Conservation (phyloP, 1,140 invertebrate species). For the Apis florea region DNA sequence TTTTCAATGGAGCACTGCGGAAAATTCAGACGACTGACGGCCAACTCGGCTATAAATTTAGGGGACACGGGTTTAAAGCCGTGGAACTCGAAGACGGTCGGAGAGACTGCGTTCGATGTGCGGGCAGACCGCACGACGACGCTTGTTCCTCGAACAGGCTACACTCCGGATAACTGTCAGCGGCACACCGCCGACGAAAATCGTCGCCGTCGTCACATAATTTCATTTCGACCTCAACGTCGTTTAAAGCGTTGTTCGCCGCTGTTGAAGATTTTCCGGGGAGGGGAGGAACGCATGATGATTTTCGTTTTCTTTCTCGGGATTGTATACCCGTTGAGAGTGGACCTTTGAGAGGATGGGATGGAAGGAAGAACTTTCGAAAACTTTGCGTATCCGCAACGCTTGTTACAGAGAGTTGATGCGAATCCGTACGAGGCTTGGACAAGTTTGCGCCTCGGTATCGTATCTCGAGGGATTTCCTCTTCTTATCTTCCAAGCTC, state of each 20-base stretch:
- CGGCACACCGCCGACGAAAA: constrained; percentile 31
- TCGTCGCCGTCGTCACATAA: constrained; percentile 22
- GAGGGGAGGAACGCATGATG: neutral
- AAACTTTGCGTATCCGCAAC: neutral
- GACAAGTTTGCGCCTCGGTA: constrained; percentile 7
- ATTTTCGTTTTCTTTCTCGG: neutral
- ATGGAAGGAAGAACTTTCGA: neutral
- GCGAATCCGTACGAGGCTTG: constrained; percentile 1
- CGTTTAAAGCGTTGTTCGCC: neutral
- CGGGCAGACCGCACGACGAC: constrained; percentile 31
- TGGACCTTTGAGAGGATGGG: neutral
- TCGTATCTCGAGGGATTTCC: too few species aligned
- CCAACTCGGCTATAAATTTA: constrained; percentile 11
- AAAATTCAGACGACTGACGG: neutral
- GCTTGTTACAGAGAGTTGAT: neutral
- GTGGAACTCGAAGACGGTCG: neutral
- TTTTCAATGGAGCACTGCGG: neutral
- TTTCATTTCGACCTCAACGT: constrained; percentile 8
- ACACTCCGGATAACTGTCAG: constrained; percentile 26
- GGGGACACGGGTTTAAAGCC: constrained; percentile 24
- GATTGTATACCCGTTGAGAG: too few species aligned
- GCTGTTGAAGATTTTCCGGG: neutral
- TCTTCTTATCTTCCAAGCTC: too few species aligned
- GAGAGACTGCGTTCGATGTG: constrained; percentile 29
- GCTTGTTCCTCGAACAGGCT: constrained; percentile 41